Conservation (phyloP, 2,797 vertebrate genomes). For the Chloroceryle amazona region DNA sequence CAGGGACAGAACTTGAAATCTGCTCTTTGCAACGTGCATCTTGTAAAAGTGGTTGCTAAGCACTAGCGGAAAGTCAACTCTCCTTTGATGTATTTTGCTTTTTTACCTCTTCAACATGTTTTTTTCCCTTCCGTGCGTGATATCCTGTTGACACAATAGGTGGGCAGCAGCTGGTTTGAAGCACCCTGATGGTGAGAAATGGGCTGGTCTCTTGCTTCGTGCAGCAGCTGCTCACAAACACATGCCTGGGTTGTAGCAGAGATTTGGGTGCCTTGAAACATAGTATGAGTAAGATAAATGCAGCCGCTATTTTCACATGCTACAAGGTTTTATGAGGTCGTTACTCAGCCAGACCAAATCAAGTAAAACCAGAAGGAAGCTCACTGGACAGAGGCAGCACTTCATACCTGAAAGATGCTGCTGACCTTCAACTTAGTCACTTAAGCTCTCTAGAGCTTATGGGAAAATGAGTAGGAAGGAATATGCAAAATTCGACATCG, state of each 20-base stretch:
- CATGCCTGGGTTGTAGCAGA: background rate
- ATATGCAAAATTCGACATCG: background rate
- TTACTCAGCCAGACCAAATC: background rate
- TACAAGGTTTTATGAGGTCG: background rate
- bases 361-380: background rate
- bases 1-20: background rate
- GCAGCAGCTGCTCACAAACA: background rate
- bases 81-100: background rate
- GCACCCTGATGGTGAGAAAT: background rate
- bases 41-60: background rate
- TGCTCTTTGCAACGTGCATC: background rate
- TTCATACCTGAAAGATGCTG: background rate
- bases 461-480: background rate
- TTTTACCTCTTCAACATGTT: background rate
- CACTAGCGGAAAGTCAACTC: background rate
- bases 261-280: background rate
- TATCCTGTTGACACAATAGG: background rate
- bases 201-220: background rate
- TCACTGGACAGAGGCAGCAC: background rate
- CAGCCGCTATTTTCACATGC: background rate
- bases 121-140: background rate
- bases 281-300: background rate
- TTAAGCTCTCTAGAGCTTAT: rapidly evolving
- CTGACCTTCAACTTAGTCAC: background rate
- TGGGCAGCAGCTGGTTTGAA: background rate